Conservation (phyloP, 2,888 invertebrate genomes). For the Polia nebulosa region DNA sequence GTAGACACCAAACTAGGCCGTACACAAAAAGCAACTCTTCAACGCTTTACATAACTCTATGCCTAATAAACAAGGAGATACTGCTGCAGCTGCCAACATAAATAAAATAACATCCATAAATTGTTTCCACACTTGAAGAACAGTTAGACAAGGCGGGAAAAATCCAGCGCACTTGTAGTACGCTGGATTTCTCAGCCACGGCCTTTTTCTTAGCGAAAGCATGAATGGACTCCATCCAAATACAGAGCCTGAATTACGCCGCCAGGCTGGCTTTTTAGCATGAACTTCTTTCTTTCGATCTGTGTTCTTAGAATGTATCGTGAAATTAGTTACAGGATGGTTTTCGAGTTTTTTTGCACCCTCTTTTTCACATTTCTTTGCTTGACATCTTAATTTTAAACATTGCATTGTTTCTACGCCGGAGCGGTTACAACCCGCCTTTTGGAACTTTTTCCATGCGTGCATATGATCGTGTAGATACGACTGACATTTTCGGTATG, state of each 20-base stretch:
- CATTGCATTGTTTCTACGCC: constrained; percentile 62
- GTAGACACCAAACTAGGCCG: constrained; percentile 36
- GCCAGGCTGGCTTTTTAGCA: constrained; percentile 43
- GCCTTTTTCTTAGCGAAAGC: constrained; percentile 34
- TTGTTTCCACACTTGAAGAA: constrained; percentile 66
- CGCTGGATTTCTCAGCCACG: constrained; percentile 40
- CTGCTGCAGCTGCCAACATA: constrained; percentile 68
- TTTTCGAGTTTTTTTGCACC: constrained; percentile 56
- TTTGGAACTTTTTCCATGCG: constrained; percentile 45
- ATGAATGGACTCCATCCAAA: constrained; percentile 44
- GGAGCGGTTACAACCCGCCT: constrained; percentile 52
- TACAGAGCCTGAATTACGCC: constrained; percentile 11
- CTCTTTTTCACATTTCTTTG: constrained; percentile 54
- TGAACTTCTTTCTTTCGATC: constrained; percentile 63
- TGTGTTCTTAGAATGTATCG: constrained; percentile 62
- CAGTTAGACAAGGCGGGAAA: constrained; percentile 69
- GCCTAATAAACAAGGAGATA: constrained; percentile 72
- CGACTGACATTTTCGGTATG: constrained; percentile 48
- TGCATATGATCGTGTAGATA: constrained; percentile 57
- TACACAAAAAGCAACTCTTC: constrained; percentile 68
- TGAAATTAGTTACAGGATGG: constrained; percentile 60
- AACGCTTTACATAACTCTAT: constrained; percentile 66
- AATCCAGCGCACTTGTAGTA: constrained; percentile 66
- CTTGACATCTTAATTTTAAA: constrained; percentile 57
- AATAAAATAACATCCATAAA: constrained; percentile 70